Conservation (phyloP, 2,113 vertebrate species). For the Datnioides undecimradiatus region DNA sequence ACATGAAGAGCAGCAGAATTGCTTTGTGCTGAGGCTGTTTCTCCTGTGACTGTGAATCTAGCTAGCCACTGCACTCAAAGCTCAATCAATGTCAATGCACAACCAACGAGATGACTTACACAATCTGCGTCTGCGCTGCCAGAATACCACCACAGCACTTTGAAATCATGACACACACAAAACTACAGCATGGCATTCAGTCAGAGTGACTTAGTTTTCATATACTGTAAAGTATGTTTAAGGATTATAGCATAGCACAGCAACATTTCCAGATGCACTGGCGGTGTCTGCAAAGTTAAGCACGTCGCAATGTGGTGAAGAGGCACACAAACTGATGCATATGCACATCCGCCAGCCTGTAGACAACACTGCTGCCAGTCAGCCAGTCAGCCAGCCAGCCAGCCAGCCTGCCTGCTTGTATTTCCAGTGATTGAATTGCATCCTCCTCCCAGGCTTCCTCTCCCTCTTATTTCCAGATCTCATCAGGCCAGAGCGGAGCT, state of each 20-base stretch:
- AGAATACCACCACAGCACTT: background rate
- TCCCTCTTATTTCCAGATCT: conserved; percentile 30
- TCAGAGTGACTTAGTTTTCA: background rate
- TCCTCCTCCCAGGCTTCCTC: conserved; percentile 29
- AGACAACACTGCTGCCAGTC: conserved; percentile 10
- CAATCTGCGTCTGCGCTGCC: background rate
- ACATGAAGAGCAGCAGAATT: background rate
- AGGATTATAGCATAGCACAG: too few species aligned
- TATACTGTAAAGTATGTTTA: too few species aligned
- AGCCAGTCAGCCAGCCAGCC: background rate
- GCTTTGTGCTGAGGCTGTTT: background rate
- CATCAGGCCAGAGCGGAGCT: background rate
- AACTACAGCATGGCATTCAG: background rate
- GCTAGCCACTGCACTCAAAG: background rate
- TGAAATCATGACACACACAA: background rate
- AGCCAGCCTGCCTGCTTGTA: conserved; percentile 1
- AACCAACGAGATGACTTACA: background rate
- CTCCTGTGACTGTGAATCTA: too few species aligned
- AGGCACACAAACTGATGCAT: background rate
- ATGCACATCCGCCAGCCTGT: conserved; percentile 18
- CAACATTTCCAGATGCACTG: background rate
- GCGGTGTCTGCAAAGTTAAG: conserved; percentile 1
- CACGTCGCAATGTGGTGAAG: background rate
- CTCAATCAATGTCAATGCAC: background rate
- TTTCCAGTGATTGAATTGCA: conserved; percentile 25